These are phyloP conservation scores for Choreutis nemorana DNA, from an alignment of 2,888 invertebrate genomes.

Conservation along the genomic window DNA sequence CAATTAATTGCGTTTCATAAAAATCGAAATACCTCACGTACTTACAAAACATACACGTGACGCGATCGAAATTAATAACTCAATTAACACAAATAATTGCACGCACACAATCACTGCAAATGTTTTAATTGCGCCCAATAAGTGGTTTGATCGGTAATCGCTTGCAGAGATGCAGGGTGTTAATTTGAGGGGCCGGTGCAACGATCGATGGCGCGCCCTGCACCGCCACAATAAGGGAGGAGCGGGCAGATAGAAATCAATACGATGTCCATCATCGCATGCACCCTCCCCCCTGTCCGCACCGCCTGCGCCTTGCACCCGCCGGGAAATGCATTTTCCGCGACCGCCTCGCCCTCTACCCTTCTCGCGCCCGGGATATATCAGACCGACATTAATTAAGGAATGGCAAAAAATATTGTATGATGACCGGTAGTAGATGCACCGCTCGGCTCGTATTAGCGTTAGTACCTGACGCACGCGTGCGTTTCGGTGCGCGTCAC, in stretches of 20 bases:
- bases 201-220: conserved; percentile 31
- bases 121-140: conserved; percentile 10
- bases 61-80: conserved; percentile 24
- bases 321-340: conserved; percentile 56
- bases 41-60: conserved; percentile 40
- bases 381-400: neutral
- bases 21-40: conserved; percentile 14
- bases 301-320: conserved; percentile 56
- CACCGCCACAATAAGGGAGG: conserved; percentile 61
- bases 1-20: conserved; percentile 2
- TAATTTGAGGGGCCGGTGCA: conserved; percentile 24
- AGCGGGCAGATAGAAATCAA: conserved; percentile 67
- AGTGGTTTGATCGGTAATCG: conserved; percentile 35
- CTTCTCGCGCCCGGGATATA: conserved; percentile 20
- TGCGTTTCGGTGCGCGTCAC: conserved; percentile 50
- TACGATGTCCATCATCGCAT: conserved; percentile 69
- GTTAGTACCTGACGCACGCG: conserved; percentile 44
- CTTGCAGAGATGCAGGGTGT: conserved; percentile 39
- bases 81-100: conserved; percentile 24
- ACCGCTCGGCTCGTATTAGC: conserved; percentile 42
- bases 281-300: conserved; percentile 70
- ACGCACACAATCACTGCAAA: conserved; percentile 22
- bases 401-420: conserved; percentile 30
- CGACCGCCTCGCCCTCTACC: conserved; percentile 34
- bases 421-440: conserved; percentile 51